A percentile compares a stretch with the other conserved stretches of the same genome.
Conservation (phyloP, 2,113 vertebrate species). For the Psittacara wagleri region DNA sequence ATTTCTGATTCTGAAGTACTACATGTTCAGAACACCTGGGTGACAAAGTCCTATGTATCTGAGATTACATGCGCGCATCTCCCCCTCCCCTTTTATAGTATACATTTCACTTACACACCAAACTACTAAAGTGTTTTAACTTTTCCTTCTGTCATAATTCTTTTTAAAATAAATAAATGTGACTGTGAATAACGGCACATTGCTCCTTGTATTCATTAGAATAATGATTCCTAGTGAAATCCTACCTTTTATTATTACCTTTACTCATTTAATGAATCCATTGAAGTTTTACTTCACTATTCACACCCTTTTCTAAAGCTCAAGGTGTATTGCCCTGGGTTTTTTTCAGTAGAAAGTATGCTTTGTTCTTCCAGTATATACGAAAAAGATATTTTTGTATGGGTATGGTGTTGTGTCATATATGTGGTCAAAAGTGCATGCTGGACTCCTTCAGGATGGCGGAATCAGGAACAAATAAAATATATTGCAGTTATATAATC, state of each 20-base stretch:
- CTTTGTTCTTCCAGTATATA: neutral
- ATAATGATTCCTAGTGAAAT: neutral
- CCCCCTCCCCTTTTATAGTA: neutral
- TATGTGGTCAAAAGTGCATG: neutral
- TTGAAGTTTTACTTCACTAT: neutral
- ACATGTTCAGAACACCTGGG: neutral
- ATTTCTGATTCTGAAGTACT: constrained; percentile 39
- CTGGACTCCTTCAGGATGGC: neutral
- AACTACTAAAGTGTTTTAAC: neutral
- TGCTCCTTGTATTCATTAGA: neutral
- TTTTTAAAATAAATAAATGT: neutral
- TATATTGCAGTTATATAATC: neutral
- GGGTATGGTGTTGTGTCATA: neutral
- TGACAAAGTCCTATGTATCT: neutral
- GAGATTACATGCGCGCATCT: neutral
- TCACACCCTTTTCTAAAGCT: neutral
- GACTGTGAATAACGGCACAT: neutral
- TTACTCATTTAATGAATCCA: neutral
- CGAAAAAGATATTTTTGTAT: neutral
- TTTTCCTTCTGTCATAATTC: neutral
- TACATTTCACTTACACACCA: neutral
- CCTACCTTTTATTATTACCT: neutral
- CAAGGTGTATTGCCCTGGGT: neutral
- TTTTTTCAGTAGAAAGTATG: neutral
- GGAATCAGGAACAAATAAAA: neutral